Conservation (phyloP, 2,888 invertebrate species). For the Flexamia atlantica region DNA sequence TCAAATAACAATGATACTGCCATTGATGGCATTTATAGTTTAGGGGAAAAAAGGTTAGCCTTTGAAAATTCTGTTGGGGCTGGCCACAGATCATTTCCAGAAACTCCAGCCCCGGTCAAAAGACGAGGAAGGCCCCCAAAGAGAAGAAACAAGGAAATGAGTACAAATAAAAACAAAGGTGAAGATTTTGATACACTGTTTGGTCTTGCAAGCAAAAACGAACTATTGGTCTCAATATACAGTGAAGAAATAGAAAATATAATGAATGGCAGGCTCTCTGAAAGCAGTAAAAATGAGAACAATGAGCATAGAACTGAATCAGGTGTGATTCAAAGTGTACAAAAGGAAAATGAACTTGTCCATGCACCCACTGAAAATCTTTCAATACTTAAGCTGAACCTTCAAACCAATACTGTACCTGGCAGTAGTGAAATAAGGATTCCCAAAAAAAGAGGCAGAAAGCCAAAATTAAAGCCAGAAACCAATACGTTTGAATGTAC, state of each 20-base stretch:
- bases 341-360: background rate
- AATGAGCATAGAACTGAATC: background rate
- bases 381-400: background rate
- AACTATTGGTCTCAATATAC: conserved; percentile 18
- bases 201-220: background rate
- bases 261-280: background rate
- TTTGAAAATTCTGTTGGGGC: background rate
- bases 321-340: background rate
- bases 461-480: background rate
- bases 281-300: background rate
- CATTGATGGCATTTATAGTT: background rate
- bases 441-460: conserved; percentile 31
- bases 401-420: background rate
- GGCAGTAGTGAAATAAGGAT: background rate
- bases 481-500: no score
- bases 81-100: background rate
- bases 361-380: background rate
- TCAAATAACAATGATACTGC: background rate
- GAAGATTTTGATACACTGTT: background rate
- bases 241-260: conserved; percentile 10
- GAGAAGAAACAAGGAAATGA: background rate
- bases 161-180: background rate
- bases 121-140: conserved; percentile 38
- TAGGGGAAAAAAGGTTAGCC: background rate
- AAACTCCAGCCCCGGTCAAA: background rate